Base-by-base conservation (phyloP, 2,113 vertebrate genomes). In the Rana temporaria region DNA sequence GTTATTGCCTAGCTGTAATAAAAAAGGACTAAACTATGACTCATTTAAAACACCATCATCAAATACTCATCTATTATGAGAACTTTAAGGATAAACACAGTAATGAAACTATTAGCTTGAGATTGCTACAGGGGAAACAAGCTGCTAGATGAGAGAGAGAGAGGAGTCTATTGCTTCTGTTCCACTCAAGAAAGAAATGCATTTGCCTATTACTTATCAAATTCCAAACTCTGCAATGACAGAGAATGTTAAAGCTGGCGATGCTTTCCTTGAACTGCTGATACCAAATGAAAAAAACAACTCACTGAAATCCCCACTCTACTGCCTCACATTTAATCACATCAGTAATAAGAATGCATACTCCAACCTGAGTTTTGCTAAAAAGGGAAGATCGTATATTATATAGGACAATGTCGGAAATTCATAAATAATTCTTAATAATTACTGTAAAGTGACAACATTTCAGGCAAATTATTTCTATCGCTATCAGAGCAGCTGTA, bases 61-160 rank as follows among this genome's bases (percentile, higher is more conserved):
- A 20, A 52, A 42, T 71, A 52, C 48, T 82, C 60, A 74, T 74
- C 59, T 65, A 72, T 42, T 48, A 42, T 42, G 8, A 57, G 34
- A 65, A 73, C 14, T 53, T 72, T 64, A 59, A 73, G 68, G 79
- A 72, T 81, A 81, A 81, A 81, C 69, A 81, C 59, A 73, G 56
- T 65, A 71, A 81, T 71, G 56, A 81, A 81, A 81, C 67, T 56
- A 81, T 81, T 80, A 72, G 32, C 20, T 24, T 12, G 26, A 65
- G 59, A 64, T 81, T 65, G 64, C 38, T 65, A 71, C 7, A 22
- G 38, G 69, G 57, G 42, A 20, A 75, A 57, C n/a, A 26, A 53
- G 2, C 52, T 16, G 20, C 8, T 53, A 48, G 38, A 65, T 55
- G 14, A 66, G 9, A 53, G 14, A 66, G 9, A 53, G 14, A 73